Evolutionary conservation across 2,888 invertebrate genomes (phyloP).

Genomic region (Ochropleura leucogaster): DNA sequence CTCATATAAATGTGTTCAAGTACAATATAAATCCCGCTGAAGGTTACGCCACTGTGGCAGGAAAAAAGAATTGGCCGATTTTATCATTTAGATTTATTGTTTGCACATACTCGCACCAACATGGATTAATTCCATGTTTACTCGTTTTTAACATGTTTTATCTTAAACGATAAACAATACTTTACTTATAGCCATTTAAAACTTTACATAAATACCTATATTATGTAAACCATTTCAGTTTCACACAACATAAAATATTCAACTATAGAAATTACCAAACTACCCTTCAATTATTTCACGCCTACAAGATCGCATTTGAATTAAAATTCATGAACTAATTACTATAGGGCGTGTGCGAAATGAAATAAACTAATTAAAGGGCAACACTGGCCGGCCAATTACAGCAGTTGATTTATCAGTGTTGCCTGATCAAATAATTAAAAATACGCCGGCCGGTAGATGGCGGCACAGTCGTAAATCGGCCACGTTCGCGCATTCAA

Average conservation of each 20-base stretch:
- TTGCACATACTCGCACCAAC: constrained; percentile 51
- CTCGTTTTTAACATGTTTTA: constrained; percentile 43
- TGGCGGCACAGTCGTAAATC: constrained; percentile 79
- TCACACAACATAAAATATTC: constrained; percentile 39
- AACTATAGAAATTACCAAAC: constrained; percentile 28
- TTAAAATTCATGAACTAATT: constrained; percentile 83
- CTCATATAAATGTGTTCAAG: constrained; percentile 39
- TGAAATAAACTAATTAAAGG: constrained; percentile 85
- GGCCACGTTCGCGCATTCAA: constrained; percentile 80
- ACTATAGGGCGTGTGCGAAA: constrained; percentile 78
- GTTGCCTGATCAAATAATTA: constrained; percentile 89
- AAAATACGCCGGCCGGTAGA: constrained; percentile 82
- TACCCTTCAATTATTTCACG: constrained; percentile 71
- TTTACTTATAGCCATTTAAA: constrained; percentile 35
- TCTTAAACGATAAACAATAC: constrained; percentile 48
- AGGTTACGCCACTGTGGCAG: constrained; percentile 37
- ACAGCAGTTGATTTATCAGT: constrained; percentile 85
- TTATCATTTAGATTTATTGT: constrained; percentile 60
- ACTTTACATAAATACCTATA: constrained; percentile 23
- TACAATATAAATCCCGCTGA: constrained; percentile 48
- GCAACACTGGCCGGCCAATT: constrained; percentile 82
- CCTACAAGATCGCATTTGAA: constrained; percentile 66
- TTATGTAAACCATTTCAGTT: constrained; percentile 36
- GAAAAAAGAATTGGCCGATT: constrained; percentile 59
- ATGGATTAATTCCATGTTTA: constrained; percentile 60